Percentiles rank a stretch among this genome's conserved stretches.
Conservation (phyloP, 2,888 invertebrate species). For the Morpho helenor region DNA sequence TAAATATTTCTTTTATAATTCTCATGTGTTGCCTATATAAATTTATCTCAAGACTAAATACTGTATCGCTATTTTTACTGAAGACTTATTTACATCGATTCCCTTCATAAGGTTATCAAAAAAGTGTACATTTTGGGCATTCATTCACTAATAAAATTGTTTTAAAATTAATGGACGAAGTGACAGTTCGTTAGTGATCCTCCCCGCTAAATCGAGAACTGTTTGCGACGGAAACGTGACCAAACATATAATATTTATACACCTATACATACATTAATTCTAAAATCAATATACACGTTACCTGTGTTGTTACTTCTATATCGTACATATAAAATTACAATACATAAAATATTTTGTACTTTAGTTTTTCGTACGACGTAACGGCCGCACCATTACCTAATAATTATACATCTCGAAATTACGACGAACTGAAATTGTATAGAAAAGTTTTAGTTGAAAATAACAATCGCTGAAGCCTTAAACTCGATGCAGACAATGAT, state of each 20-base stretch:
- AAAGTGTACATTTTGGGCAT: constrained; percentile 68
- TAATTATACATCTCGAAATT: constrained; percentile 49
- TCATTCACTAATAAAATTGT: constrained; percentile 71
- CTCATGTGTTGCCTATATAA: constrained; percentile 57
- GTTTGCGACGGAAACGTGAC: constrained; percentile 76
- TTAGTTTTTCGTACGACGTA: constrained; percentile 67
- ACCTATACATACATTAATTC: constrained; percentile 60
- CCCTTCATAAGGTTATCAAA: constrained; percentile 70
- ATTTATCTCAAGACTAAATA: constrained; percentile 59
- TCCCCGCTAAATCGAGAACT: constrained; percentile 72
- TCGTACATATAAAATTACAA: constrained; percentile 75
- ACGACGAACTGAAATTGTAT: constrained; percentile 32
- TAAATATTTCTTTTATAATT: constrained; percentile 65
- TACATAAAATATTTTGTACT: constrained; percentile 79
- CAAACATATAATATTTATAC: constrained; percentile 61
- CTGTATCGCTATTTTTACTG: constrained; percentile 55
- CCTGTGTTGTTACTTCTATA: constrained; percentile 70
- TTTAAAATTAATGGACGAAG: constrained; percentile 79
- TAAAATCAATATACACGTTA: constrained; percentile 69
- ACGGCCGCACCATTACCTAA: constrained; percentile 63
- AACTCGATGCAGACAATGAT: constrained; percentile 32
- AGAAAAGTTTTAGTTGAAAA: constrained; percentile 15
- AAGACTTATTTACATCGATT: constrained; percentile 67
- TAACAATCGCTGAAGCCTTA: constrained; percentile 23
- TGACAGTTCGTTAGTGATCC: constrained; percentile 77